Evolutionary conservation across 2,888 invertebrate species (phyloP).

Genomic region (Deroplatys truncata): DNA sequence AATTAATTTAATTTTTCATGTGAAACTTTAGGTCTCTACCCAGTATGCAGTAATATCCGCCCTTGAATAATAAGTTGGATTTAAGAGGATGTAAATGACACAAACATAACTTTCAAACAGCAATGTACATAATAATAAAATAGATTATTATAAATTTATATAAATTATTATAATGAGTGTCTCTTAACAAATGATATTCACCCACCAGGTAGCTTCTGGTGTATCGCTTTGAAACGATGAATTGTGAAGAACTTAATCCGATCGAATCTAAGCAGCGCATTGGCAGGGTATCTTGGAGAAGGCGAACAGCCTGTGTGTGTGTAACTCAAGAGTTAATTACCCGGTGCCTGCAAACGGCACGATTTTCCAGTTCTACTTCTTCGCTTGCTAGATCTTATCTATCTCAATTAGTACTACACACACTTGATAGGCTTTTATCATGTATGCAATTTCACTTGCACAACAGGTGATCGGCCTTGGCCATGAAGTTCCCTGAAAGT

Average conservation of each 20-base stretch:
- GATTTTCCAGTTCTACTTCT: neutral
- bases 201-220: too few relatives aligned
- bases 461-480: neutral
- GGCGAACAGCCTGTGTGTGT: neutral
- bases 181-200: too few relatives aligned
- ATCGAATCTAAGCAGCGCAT: neutral
- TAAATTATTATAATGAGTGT: too few relatives aligned
- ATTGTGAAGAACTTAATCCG: neutral
- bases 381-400: neutral
- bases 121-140: too few relatives aligned
- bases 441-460: neutral
- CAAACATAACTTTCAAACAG: too few relatives aligned
- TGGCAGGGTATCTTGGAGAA: neutral
- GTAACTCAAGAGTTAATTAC: neutral
- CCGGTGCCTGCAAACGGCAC: neutral
- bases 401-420: neutral
- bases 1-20: too few relatives aligned
- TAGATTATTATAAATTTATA: too few relatives aligned
- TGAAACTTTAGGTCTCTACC: too few relatives aligned
- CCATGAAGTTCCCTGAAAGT: neutral
- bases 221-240: neutral
- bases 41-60: too few relatives aligned
- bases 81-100: too few relatives aligned
- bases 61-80: too few relatives aligned
- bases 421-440: neutral